Base-by-base conservation (phyloP, 2,797 vertebrate genomes). In the Clangula hyemalis region DNA sequence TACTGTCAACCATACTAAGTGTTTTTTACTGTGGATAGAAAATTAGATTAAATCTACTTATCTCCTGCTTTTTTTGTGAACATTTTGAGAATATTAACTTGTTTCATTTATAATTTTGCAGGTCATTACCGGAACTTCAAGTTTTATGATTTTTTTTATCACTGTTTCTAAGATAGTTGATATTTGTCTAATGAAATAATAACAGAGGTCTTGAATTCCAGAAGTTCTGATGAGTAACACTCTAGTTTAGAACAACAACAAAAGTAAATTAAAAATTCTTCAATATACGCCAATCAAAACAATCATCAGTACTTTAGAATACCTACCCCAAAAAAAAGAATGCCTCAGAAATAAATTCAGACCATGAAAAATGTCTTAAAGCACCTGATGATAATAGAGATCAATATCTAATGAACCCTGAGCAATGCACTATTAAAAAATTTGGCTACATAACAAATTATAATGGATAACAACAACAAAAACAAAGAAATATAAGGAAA, bases 351-450 rank as follows among this genome's bases (percentile, higher is more conserved):
- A 47, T 74, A 93, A 93, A 84, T 90, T 80, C 64, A 91, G 80
- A 90, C 73, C 39, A 86, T 92, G 71, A 95, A 65, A 94, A 94
- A 94, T 88, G 32, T 84, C 86, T 93, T 87, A 77, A 93, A 90
- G 54, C 16, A 85, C 38, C 69, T 82, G 58, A 89, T 90, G 70
- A 86, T 56, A 74, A 66, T 80, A 54, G 22, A 95, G 65, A 95
- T 93, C 95, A 87, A 96, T 93, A 94, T 61, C 78, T 85, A 94
- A 94, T 91, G 92, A 96, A 93, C 91, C 89, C 71, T 60, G 69
- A 89, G 75, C 19, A 92, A 90, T 75, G 69, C n/a, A 58, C 34
- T 81, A 41, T 81, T 84, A 93, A 79, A 92, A 49, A 89, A 89
- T 87, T 34, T 84, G 88, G 60, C 57, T 90, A 79, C 53, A 47